phyloP scores from a whole-genome alignment of 2,888 invertebrate species.

The Pristionchus exspectatus region DNA sequence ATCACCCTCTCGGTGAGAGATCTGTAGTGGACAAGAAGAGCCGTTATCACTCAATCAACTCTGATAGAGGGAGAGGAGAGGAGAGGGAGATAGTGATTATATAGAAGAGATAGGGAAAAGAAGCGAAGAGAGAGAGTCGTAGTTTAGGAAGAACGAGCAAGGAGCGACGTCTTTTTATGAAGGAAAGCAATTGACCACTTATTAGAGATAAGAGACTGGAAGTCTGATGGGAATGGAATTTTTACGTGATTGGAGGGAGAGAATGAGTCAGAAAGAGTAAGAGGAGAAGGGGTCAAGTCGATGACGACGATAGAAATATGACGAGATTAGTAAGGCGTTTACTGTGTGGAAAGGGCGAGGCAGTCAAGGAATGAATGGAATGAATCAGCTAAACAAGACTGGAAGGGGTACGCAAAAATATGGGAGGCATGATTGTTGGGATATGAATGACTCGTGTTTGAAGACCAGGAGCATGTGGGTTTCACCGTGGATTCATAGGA shows the following conservation, averaged over 20 bases:
- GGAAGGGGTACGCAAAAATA: not conserved
- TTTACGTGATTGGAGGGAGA: not conserved
- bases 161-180: slow-evolving; percentile 14
- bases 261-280: slow-evolving; percentile 32
- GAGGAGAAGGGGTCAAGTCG: too few species aligned
- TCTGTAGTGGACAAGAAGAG: slow-evolving; percentile 45
- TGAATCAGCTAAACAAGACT: not conserved
- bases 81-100: slow-evolving; percentile 16
- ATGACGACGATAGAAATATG: slow-evolving; percentile 10
- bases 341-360: not conserved
- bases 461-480: not conserved
- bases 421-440: not conserved
- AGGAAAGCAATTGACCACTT: slow-evolving; percentile 29
- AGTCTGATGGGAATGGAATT: slow-evolving; percentile 1
- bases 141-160: slow-evolving; percentile 31
- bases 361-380: not conserved
- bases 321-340: slow-evolving; percentile 15
- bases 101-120: not conserved
- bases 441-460: not conserved
- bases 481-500: not conserved
- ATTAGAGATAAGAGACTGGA: slow-evolving; percentile 22
- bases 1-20: not conserved
- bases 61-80: not conserved
- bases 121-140: not conserved
- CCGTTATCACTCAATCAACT: slow-evolving; percentile 42